phyloP scores from a whole-genome alignment of 1,140 invertebrate species.

The Diorhabda sublineata region DNA sequence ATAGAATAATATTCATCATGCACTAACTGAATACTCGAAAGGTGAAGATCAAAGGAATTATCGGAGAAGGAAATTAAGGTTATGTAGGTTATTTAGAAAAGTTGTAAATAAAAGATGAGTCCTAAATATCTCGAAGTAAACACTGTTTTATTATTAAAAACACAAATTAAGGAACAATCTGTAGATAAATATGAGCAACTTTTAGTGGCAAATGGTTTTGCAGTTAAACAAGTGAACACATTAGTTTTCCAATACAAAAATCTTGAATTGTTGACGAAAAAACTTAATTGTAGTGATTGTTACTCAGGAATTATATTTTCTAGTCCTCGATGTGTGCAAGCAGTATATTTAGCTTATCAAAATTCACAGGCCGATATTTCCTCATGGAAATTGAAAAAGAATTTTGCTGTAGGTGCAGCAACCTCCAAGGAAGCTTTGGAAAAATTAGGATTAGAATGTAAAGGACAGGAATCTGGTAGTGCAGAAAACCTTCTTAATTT shows the following conservation, averaged over 20 bases:
- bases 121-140: conserved; percentile 11
- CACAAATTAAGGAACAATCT: conserved; percentile 28
- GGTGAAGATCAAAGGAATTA: no score
- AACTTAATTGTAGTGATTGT: conserved; percentile 39
- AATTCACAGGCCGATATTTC: conserved; percentile 23
- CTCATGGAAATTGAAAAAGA: conserved; percentile 44
- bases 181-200: conserved; percentile 39
- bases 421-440: conserved; percentile 41
- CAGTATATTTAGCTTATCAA: conserved; percentile 35
- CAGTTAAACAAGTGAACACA: conserved; percentile 40
- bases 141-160: conserved; percentile 38
- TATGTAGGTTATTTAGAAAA: no score
- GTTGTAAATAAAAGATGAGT: no score
- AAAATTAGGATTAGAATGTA: conserved; percentile 39
- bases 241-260: conserved; percentile 48
- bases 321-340: conserved; percentile 48
- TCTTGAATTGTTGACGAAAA: conserved; percentile 37
- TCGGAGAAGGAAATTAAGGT: no score
- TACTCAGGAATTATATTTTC: conserved; percentile 48
- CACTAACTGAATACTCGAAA: no score
- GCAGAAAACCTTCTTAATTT: conserved; percentile 46
- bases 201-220: conserved; percentile 33
- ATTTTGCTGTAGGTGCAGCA: conserved; percentile 50
- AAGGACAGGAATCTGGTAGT: conserved; percentile 48
- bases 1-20: no score